Percentiles rank a stretch among this genome's conserved stretches.
Conservation (phyloP, 2,888 invertebrate species). For the Chaetogeoica ovagalla region DNA sequence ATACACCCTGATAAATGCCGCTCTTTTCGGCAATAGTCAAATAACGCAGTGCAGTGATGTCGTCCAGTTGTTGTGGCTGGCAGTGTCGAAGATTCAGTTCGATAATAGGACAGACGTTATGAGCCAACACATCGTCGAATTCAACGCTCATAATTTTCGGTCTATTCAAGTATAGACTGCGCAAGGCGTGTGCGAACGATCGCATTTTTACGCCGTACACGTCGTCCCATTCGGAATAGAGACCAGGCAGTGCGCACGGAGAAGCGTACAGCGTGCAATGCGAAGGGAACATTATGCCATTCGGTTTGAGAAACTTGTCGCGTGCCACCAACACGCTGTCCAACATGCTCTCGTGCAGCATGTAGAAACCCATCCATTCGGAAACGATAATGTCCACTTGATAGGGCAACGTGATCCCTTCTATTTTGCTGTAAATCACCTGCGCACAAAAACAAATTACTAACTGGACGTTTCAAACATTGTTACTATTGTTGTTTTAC, state of each 20-base stretch:
- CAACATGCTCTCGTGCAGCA: slow-evolving; percentile 93
- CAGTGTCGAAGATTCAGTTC: slow-evolving; percentile 72
- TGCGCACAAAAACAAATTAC: neutral
- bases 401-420: slow-evolving; percentile 72
- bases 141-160: slow-evolving; percentile 69
- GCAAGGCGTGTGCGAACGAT: slow-evolving; percentile 65
- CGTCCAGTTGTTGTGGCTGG: slow-evolving; percentile 65
- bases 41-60: slow-evolving; percentile 65
- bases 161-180: slow-evolving; percentile 67
- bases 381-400: slow-evolving; percentile 89
- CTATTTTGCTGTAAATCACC: slow-evolving; percentile 60
- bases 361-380: slow-evolving; percentile 98
- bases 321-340: slow-evolving; percentile 83
- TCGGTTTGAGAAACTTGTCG: slow-evolving; percentile 75
- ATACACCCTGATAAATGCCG: slow-evolving; percentile 66
- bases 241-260: slow-evolving; percentile 67
- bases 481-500: slow-evolving; percentile 5
- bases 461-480: neutral
- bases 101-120: slow-evolving; percentile 67
- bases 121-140: slow-evolving; percentile 65
- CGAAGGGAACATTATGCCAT: slow-evolving; percentile 77
- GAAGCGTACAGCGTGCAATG: slow-evolving; percentile 70
- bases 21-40: slow-evolving; percentile 65
- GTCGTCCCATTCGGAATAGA: slow-evolving; percentile 75
- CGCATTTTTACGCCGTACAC: slow-evolving; percentile 76